These are phyloP conservation scores for Diadophis punctatus DNA, from an alignment of 2,113 vertebrate species.

Conservation along the genomic window DNA sequence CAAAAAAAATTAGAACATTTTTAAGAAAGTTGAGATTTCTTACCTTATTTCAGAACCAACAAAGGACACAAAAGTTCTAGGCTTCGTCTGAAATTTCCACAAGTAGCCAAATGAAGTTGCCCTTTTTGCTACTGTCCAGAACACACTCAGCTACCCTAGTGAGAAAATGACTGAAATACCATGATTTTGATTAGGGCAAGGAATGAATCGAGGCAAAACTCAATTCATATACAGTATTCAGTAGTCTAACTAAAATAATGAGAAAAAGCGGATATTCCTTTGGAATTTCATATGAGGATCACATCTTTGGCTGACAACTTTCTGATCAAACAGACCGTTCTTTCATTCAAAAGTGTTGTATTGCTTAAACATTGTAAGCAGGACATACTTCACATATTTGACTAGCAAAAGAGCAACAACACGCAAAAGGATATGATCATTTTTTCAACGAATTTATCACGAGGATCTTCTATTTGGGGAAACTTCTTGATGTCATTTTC, in stretches of 20 bases:
- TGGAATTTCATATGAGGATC: not conserved
- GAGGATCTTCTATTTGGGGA: conserved; percentile 78
- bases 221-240: not conserved
- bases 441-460: conserved; percentile 96
- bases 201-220: not conserved
- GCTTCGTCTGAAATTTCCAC: not conserved
- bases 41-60: not conserved
- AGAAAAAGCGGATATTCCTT: not conserved
- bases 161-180: not conserved
- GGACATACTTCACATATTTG: not conserved
- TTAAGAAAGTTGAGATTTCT: not conserved
- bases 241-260: not conserved
- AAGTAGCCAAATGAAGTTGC: not conserved
- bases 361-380: not conserved
- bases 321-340: not conserved
- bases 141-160: not conserved
- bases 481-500: conserved; percentile 89
- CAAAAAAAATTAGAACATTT: not conserved
- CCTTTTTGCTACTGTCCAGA: not conserved
- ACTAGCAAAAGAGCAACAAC: not conserved
- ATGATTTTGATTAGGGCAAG: not conserved
- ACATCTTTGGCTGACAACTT: not conserved
- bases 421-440: conserved; percentile 94
- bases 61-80: not conserved
- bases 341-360: not conserved